phyloP scores from a whole-genome alignment of 2,113 vertebrate genomes.

The Neodontobutis hainanensis region DNA sequence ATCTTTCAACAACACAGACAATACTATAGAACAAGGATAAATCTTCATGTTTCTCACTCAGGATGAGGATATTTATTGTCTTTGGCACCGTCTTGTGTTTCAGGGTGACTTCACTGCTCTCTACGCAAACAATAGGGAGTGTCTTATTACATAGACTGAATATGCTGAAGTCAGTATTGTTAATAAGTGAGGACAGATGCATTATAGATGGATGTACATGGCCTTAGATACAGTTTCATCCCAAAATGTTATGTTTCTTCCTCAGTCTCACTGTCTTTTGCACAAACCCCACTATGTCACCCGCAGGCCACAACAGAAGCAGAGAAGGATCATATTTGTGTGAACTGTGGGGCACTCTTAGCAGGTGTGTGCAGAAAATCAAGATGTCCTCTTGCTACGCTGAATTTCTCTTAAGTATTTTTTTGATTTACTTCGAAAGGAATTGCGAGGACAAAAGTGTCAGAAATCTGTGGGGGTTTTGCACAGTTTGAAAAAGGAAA shows the following conservation, averaged over 20 bases:
- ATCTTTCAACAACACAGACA: conserved; percentile 35
- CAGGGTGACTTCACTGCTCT: conserved; percentile 50
- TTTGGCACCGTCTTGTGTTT: conserved; percentile 47
- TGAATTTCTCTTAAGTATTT: conserved; percentile 44
- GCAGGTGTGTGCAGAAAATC: conserved; percentile 44
- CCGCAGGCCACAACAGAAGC: not conserved
- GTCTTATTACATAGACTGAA: conserved; percentile 24
- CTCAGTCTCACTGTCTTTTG: not conserved
- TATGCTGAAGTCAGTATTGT: conserved; percentile 26
- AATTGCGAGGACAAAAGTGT: conserved; percentile 33
- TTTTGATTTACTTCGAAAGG: conserved; percentile 20
- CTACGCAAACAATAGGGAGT: conserved; percentile 9
- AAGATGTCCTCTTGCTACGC: conserved; percentile 41
- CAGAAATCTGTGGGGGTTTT: conserved; percentile 19
- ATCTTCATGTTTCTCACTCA: conserved; percentile 46
- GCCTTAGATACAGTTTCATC: conserved; percentile 3
- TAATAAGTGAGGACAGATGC: conserved; percentile 8
- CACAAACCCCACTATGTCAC: conserved; percentile 2
- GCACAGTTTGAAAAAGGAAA: conserved; percentile 33
- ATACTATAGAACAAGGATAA: conserved; percentile 30
- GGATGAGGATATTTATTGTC: conserved; percentile 59
- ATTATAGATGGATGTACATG: not conserved
- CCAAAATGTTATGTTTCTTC: not conserved
- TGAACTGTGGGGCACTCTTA: conserved; percentile 42
- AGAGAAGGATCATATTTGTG: conserved; percentile 17